phyloP scores from a whole-genome alignment of 2,113 vertebrate species.

The Rhabdornis inornatus region DNA sequence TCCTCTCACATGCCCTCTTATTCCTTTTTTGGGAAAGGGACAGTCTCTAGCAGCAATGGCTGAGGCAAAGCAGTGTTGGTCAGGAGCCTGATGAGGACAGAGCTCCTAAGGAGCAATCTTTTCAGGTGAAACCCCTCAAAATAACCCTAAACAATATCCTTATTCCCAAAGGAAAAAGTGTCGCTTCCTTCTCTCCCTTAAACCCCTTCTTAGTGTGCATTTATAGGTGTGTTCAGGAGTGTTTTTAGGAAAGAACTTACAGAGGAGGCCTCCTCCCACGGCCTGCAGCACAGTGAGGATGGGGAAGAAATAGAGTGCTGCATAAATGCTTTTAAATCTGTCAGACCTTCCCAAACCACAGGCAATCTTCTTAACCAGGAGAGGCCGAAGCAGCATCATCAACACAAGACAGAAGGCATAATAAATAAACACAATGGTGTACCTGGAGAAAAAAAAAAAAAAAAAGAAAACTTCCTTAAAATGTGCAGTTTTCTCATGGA shows the following conservation, averaged over 20 bases:
- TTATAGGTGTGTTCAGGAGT: not conserved
- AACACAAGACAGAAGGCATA: slow-evolving; percentile 93
- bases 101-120: not conserved
- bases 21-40: not conserved
- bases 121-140: not conserved
- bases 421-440: slow-evolving; percentile 96
- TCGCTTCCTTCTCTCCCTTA: not conserved
- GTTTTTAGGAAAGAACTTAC: slow-evolving; percentile 74
- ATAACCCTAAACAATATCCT: not conserved
- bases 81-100: not conserved
- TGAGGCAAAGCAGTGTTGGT: not conserved
- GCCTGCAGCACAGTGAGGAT: slow-evolving; percentile 94
- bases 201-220: not conserved
- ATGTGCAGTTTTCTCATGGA: not conserved
- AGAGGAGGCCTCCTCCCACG: slow-evolving; percentile 92
- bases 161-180: not conserved
- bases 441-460: slow-evolving; percentile 69
- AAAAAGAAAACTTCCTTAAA: not conserved
- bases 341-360: slow-evolving; percentile 95
- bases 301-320: slow-evolving; percentile 96
- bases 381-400: slow-evolving; percentile 97
- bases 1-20: not conserved
- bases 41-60: not conserved
- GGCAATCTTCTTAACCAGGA: slow-evolving; percentile 95
- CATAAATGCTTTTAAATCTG: slow-evolving; percentile 95